Evolutionary conservation across 2,888 invertebrate genomes (phyloP).

Genomic region (Tetranychus truncatus): DNA sequence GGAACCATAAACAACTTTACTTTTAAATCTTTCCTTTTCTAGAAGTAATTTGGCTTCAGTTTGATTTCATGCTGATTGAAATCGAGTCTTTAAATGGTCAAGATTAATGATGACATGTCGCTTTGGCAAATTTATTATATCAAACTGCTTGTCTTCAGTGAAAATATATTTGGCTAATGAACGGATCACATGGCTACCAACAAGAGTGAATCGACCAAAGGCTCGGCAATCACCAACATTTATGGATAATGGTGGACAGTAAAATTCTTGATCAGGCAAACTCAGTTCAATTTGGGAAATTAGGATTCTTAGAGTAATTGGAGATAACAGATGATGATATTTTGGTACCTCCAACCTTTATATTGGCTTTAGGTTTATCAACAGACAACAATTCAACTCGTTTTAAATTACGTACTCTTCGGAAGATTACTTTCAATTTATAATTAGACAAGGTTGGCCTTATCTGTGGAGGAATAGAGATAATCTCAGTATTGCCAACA

Average conservation of each 20-base stretch:
- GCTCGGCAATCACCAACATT: constrained; percentile 71
- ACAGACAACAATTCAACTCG: constrained; percentile 35
- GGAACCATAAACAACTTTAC: background rate
- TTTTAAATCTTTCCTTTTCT: background rate
- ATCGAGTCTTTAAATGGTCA: constrained; percentile 30
- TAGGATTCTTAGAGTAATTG: constrained; percentile 35
- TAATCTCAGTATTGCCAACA: background rate
- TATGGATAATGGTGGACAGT: constrained; percentile 72
- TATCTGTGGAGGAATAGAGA: constrained; percentile 61
- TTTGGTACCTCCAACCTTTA: constrained; percentile 36
- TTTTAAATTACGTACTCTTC: constrained; percentile 37
- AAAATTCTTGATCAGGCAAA: constrained; percentile 69
- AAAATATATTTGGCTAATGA: constrained; percentile 72
- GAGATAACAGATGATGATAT: constrained; percentile 34
- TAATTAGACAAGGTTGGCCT: constrained; percentile 61
- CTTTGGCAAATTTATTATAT: background rate
- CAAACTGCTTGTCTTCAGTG: constrained; percentile 37
- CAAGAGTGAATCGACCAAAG: constrained; percentile 66
- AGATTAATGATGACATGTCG: constrained; percentile 24
- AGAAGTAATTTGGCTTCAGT: too few species aligned
- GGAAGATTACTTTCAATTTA: constrained; percentile 36
- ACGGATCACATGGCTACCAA: constrained; percentile 77
- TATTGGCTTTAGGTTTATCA: constrained; percentile 35
- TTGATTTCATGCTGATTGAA: background rate
- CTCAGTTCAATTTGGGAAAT: constrained; percentile 37